Evolutionary conservation across 2,113 vertebrate species (phyloP), one percentile per base, ranked within the genome.

Genomic region (Bubalus kerabau): DNA sequence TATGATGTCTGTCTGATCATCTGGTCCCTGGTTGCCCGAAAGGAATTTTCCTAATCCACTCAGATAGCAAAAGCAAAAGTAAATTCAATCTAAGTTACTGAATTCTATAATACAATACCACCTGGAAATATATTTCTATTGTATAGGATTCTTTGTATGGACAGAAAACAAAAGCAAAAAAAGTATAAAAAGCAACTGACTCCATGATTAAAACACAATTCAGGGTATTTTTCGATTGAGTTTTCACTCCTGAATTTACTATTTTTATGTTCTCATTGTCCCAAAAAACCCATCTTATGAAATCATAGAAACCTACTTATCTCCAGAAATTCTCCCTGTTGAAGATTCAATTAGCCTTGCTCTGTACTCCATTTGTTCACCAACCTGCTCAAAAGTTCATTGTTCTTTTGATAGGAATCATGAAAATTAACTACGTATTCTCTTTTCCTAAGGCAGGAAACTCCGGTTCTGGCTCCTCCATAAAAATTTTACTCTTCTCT

Each of bases 171-270:
- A 95, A 96, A 71, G 90, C 13, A 19, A 46, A 83, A n/a, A 83
- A 86, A 36, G 1, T 52, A 91, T 48, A 80, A 85, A 97, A 95
- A 96, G 40, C 15, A 86, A 97, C 30, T 59, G 52, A 76, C 56
- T 96, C 78, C 26, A 40, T 92, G 62, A 96, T 96, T 91, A 92
- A 95, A 97, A 93, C 62, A 95, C 85, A 96, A 89, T 85, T 76
- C 32, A 40, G 16, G 7, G 43, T 57, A 28, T 64, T 87, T 84
- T 93, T 64, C 8, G 0, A 97, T 15, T 92, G 40, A 93, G 9
- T 76, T 94, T 71, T 90, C 21, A n/a, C 67, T 91, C 48, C 28
- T 76, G 83, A 93, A 94, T 95, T 91, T 87, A 94, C 52, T 96
- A 24, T 32, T 92, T 97, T 91, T 90, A 94, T 67, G 28, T 90